Evolutionary conservation across 2,113 vertebrate species (phyloP), one percentile per base, ranked within the genome.

Genomic region (Thymallus thymallus): DNA sequence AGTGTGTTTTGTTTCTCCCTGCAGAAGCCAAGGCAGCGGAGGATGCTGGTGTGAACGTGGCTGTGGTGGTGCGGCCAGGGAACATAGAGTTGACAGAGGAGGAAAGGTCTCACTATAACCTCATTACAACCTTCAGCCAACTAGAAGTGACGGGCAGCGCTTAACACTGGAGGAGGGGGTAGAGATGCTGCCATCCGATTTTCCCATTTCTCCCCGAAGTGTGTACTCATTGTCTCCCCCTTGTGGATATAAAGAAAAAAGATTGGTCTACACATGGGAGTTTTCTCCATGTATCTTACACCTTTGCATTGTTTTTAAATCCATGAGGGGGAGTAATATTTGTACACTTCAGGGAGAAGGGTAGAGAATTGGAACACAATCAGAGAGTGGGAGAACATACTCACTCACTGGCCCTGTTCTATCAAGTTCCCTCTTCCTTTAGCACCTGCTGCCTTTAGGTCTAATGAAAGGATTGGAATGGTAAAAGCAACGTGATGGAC

Each of bases 51-150:
- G 73, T 94, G 75, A 96, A 95, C 0, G 96, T 97, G 51, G 93
- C 94, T 20, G 82, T 99, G 82, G 97, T 99, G 76, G 92, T 96
- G 74, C 85, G 98, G 69, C 95, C 97, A 0, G 98, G 98, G 55
- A 99, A 99, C 1, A 93, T 94, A n/a, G 96, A 97, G 75, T 84
- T 99, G 74, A 98, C 96, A 0, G 96, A 98, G 0, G 96, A 98
- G 13, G 98, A 98, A 85, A 93, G 94, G 41, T 90, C 90, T 0
- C 93, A 94, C 74, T 98, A 96, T 79, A 94, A 76, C 81, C 93
- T 96, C 84, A 90, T 98, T 75, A 93, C 95, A 0, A 96, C 96
- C 81, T 99, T 99, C 87, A 92, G 82, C 0, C 95, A 98, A 76
- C 91, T 99, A 9, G 88, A 88, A 82, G 82, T 94, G 83, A 91